Base-by-base conservation (phyloP, 2,888 invertebrate species). In the Syritta pipiens region DNA sequence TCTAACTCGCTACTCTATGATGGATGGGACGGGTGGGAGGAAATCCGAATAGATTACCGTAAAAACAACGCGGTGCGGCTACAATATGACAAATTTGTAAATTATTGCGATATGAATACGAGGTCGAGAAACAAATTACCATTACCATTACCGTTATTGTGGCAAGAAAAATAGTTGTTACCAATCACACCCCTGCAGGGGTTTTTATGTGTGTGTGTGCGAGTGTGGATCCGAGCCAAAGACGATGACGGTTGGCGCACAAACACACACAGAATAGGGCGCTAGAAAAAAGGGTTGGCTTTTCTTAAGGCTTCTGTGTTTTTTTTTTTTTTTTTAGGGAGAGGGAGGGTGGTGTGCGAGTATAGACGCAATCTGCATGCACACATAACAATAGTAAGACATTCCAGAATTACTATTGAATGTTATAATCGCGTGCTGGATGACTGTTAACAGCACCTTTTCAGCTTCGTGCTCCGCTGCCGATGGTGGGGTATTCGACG, bases 301-400 rank as follows among this genome's bases (percentile, higher is more conserved):
- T 57, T 19, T 7, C n/a, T 28, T n/a, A n/a, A n/a, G n/a, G n/a
- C n/a, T n/a, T 28, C n/a, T 9, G n/a, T 30, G 7, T 3, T n/a
- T 30, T 28, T 24, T 4, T 2, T 1, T 30, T 22, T 19, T 22
- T 24, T 35, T 48, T 76, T 63, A 76, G n/a, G n/a, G n/a, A n/a
- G n/a, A n/a, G n/a, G n/a, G n/a, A n/a, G n/a, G n/a, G n/a, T n/a
- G n/a, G n/a, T n/a, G n/a, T n/a, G n/a, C n/a, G n/a, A n/a, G n/a
- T n/a, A n/a, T n/a, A n/a, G n/a, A n/a, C 79, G 72, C 79, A 79
- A 81, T 75, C 81, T 83, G 81, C 81, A 81, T 83, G 82, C 81
- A 71, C 74, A 82, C 81, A 81, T 76, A 71, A 76, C 75, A 82
- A 75, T 82, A 81, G 69, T 69, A 72, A 82, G 74, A 81, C 49